These are phyloP conservation scores for Galerucella pusilla DNA, from an alignment of 2,888 invertebrate genomes.

Conservation along the genomic window DNA sequence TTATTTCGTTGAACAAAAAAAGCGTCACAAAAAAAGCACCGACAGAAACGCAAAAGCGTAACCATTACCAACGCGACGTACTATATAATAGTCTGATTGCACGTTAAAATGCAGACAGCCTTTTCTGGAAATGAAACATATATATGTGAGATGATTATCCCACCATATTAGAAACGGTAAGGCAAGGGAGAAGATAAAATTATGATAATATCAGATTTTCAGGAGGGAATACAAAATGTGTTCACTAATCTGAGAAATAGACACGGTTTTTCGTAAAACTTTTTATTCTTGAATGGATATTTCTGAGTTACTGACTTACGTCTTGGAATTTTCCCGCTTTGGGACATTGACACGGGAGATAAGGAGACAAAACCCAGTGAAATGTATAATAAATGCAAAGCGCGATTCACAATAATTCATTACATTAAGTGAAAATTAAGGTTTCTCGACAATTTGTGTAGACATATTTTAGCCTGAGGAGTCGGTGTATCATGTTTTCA, in stretches of 20 bases:
- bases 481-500: background rate
- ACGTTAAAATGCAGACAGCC: background rate
- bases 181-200: background rate
- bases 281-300: background rate
- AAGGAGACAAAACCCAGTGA: background rate
- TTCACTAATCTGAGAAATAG: slow-evolving; percentile 11
- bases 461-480: background rate
- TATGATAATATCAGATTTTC: slow-evolving; percentile 13
- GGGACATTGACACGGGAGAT: slow-evolving; percentile 8
- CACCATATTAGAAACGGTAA: background rate
- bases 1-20: background rate
- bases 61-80: background rate
- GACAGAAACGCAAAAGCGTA: background rate
- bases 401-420: slow-evolving; percentile 4
- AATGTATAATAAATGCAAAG: slow-evolving; percentile 13
- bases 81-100: background rate
- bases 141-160: slow-evolving; percentile 5
- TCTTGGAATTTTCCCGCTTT: background rate
- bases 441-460: background rate
- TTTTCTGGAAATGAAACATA: background rate
- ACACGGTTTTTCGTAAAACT: slow-evolving; percentile 3
- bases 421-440: background rate
- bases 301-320: slow-evolving; percentile 2
- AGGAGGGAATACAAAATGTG: background rate
- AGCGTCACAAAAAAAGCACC: background rate